Base-by-base conservation (phyloP, 2,797 vertebrate genomes). In the Gymnodraco acuticeps region DNA sequence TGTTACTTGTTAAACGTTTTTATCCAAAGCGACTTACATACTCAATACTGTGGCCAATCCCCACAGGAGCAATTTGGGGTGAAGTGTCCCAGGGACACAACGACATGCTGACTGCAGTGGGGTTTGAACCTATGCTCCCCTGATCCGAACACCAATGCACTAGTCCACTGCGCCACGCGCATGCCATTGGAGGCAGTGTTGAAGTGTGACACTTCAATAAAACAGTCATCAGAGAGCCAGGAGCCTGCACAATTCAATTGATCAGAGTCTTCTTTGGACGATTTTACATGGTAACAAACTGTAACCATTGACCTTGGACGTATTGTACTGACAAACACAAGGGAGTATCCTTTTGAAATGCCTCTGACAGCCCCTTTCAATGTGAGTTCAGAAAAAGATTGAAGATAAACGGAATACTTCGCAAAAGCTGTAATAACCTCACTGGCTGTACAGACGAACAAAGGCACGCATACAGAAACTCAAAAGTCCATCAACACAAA, bases 401-500 rank as follows among this genome's bases (percentile, higher is more conserved):
- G 70, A 77, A 58, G 33, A 63, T 61, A 16, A 66, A 74, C 17
- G 53, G 48, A 77, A 70, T 52, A 73, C 59, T 75, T 78, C 64
- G 58, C 47, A 64, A 59, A 69, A 61, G 58, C 54, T 53, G 77
- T 53, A 71, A 19, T 45, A 75, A 70, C 61, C 23, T 45, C 67
- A 51, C n/a, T 3, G 63, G 63, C 52, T 75, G 74, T 38, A 74
- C 65, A 67, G 80, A 63, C 64, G 80, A 79, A 86, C 66, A 84
- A 81, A 86, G 46, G 53, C 73, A 51, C 13, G 60, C 74, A 54
- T 42, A 71, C 70, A 80, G 58, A 84, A 80, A 69, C 74, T 68
- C 62, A 78, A 48, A 74, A 77, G 74, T 82, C 71, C 72, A 73
- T 75, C 70, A 81, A 73, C 51, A 62, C 68, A 78, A 52, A 75